A percentile compares a stretch with the other conserved stretches of the same genome.
Conservation (phyloP, 1,140 invertebrate genomes). For the Sinonovacula constricta region DNA sequence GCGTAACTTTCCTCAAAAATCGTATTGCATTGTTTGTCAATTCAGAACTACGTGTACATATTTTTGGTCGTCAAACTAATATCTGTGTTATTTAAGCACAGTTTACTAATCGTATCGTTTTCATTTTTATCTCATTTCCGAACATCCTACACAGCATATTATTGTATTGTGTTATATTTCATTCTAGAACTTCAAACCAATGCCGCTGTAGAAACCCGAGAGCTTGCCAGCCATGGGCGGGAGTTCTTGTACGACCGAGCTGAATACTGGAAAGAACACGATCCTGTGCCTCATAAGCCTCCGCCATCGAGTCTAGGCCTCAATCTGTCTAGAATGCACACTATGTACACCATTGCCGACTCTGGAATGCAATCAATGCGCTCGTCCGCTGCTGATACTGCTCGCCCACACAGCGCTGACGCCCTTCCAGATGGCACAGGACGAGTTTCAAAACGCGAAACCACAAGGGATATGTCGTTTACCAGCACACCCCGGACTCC, state of each 20-base stretch:
- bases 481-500: neutral
- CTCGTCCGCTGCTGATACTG: neutral
- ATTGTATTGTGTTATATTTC: neutral
- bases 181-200: slow-evolving; percentile 40
- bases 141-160: no score
- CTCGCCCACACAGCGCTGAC: slow-evolving; percentile 28
- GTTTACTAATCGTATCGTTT: neutral
- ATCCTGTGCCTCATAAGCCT: slow-evolving; percentile 7
- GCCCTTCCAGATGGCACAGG: neutral
- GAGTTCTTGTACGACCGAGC: slow-evolving; percentile 25
- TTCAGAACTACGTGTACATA: no score
- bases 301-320: slow-evolving; percentile 33
- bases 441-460: neutral
- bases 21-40: neutral
- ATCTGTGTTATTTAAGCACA: no score
- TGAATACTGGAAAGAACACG: slow-evolving; percentile 25
- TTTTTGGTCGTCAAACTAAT: no score
- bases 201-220: slow-evolving; percentile 29
- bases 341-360: slow-evolving; percentile 23
- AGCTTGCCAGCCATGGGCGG: slow-evolving; percentile 22
- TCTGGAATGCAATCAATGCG: slow-evolving; percentile 30
- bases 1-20: neutral
- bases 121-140: no score
- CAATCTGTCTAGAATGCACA: slow-evolving; percentile 38
- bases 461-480: neutral